phyloP scores from a whole-genome alignment of 2,888 invertebrate species.

The Abscondita cerata region DNA sequence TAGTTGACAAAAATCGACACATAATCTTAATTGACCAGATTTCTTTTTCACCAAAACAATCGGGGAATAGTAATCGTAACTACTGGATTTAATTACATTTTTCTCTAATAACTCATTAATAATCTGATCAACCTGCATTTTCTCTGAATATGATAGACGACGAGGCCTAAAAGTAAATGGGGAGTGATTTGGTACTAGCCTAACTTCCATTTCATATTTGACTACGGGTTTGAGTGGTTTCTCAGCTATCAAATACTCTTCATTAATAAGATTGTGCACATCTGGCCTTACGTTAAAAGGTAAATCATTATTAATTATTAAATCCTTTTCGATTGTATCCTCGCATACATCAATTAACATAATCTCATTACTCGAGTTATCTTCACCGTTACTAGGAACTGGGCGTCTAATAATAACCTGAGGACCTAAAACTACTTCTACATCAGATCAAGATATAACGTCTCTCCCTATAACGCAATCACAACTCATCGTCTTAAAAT shows the following conservation, averaged over 20 bases:
- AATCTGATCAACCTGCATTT: background rate
- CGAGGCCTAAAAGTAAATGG: background rate
- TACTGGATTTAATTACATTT: background rate
- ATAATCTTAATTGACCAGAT: background rate
- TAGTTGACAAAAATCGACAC: background rate
- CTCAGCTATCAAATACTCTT: background rate
- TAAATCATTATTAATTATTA: too few relatives aligned
- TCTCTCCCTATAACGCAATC: background rate
- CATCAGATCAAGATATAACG: background rate
- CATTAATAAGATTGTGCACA: too few relatives aligned
- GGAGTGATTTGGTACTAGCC: background rate
- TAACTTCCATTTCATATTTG: background rate
- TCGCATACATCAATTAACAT: too few relatives aligned
- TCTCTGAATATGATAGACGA: background rate
- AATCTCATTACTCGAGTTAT: too few relatives aligned
- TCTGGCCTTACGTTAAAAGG: too few relatives aligned
- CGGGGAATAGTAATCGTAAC: background rate
- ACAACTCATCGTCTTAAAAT: background rate
- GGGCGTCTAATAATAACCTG: too few relatives aligned
- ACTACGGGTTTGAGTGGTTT: background rate
- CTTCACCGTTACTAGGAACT: too few relatives aligned
- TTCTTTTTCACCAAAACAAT: background rate
- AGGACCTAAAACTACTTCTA: background rate
- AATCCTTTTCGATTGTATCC: too few relatives aligned
- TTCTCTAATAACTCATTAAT: background rate